Evolutionary conservation across 2,113 vertebrate species (phyloP), one percentile per base, ranked within the genome.

Genomic region (Salvelinus sp.): DNA sequence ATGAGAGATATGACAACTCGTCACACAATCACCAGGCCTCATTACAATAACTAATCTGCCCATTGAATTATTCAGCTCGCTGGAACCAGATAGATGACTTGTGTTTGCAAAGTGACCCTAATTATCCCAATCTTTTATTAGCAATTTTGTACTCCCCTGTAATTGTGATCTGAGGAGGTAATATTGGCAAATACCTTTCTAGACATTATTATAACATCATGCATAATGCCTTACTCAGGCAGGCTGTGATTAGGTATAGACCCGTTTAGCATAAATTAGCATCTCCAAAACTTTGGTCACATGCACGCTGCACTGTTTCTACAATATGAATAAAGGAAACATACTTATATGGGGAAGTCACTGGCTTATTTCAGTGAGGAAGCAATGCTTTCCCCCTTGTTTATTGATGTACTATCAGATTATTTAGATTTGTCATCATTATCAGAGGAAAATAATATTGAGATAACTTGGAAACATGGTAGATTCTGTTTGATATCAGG

Each of bases 41-140:
- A 71, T 89, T 89, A 84, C 90, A 91, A 93, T 86, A 92, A 93
- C 92, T 94, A 92, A 94, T 93, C 91, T 90, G 76, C 78, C 91
- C 63, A 78, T 83, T 93, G 92, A 94, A 95, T 95, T 95, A 95
- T 95, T 96, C 91, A 94, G 91, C 90, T 91, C 85, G 91, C 92
- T 93, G 92, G 92, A 92, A 92, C 0, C 68, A 92, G 92, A 90
- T 91, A 91, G 83, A 44, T 44, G 38, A 44, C 38, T 44, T 44
- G 38, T 44, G 38, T 44, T 44, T 44, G 38, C 38, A 44, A 44
- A 44, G 38, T 94, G 92, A 88, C 87, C 92, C 92, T 93, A 92
- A 95, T 95, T 93, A 95, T 88, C 90, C 88, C 89, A 88, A 91
- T 92, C 88, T 87, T 93, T 84, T 92, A 93, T 92, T 91, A 88